Conservation (phyloP, 2,888 invertebrate genomes). For the Oscheius onirici region DNA sequence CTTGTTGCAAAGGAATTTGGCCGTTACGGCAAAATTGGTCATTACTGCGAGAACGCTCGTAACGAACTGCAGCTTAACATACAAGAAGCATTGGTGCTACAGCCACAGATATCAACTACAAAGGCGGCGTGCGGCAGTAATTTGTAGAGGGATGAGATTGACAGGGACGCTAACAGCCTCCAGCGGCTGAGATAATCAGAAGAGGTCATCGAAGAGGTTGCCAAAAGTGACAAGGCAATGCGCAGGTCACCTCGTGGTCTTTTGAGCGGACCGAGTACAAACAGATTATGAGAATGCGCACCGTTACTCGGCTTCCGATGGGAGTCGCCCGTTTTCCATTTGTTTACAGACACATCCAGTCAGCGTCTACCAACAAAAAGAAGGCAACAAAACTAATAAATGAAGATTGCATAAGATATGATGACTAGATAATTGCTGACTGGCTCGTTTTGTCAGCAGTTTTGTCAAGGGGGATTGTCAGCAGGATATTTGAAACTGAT, state of each 20-base stretch:
- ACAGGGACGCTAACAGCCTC: slow-evolving; percentile 9
- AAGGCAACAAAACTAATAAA: too few relatives aligned
- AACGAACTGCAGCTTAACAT: slow-evolving; percentile 19
- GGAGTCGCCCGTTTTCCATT: too few relatives aligned
- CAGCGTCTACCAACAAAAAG: too few relatives aligned
- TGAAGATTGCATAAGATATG: too few relatives aligned
- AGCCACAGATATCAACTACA: not conserved
- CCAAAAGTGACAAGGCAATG: slow-evolving; percentile 31
- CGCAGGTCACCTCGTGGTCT: slow-evolving; percentile 30
- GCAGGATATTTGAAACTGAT: too few relatives aligned
- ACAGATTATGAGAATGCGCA: slow-evolving; percentile 29
- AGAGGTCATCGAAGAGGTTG: slow-evolving; percentile 31
- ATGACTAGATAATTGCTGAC: too few relatives aligned
- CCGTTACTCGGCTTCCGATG: not conserved
- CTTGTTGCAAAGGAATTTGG: too few relatives aligned
- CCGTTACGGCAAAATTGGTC: too few relatives aligned
- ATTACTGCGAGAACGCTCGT: not conserved
- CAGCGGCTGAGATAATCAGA: slow-evolving; percentile 26
- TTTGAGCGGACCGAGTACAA: slow-evolving; percentile 33
- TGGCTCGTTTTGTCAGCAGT: too few relatives aligned
- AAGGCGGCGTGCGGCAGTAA: slow-evolving; percentile 18
- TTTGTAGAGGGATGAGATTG: slow-evolving; percentile 25
- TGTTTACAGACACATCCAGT: too few relatives aligned
- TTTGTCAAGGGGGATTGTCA: too few relatives aligned
- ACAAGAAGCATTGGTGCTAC: not conserved